phyloP scores from a whole-genome alignment of 2,888 invertebrate genomes.

The Drosophila tripunctata region DNA sequence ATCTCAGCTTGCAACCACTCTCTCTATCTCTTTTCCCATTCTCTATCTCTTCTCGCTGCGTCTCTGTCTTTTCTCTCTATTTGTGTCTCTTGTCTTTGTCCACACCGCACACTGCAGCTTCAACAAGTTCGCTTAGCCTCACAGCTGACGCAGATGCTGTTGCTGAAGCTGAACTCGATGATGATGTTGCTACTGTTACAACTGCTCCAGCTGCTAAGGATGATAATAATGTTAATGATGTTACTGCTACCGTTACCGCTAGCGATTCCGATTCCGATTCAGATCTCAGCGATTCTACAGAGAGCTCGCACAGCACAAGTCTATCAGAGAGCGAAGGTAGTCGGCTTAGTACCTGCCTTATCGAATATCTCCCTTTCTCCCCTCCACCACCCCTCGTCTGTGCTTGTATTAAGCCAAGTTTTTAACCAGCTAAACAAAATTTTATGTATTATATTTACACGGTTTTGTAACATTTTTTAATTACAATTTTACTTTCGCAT shows the following conservation, averaged over 20 bases:
- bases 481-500: not conserved
- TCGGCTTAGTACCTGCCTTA: constrained; percentile 30
- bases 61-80: constrained; percentile 54
- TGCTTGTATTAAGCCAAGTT: constrained; percentile 50
- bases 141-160: constrained; percentile 6
- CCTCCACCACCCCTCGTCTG: not conserved
- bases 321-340: constrained; percentile 80
- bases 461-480: not conserved
- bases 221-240: constrained; percentile 40
- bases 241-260: constrained; percentile 81
- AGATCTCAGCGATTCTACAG: constrained; percentile 85
- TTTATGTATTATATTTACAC: not conserved
- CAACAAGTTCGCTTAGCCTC: constrained; percentile 60
- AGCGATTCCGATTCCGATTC: constrained; percentile 81
- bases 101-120: constrained; percentile 74
- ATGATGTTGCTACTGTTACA: constrained; percentile 22
- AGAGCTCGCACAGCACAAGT: constrained; percentile 84
- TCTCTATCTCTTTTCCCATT: constrained; percentile 16
- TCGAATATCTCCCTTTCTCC: constrained; percentile 1
- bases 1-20: constrained; percentile 31
- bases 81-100: constrained; percentile 73
- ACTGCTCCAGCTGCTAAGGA: constrained; percentile 17
- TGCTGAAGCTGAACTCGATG: constrained; percentile 15
- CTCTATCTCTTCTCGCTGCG: constrained; percentile 35
- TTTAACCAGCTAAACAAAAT: constrained; percentile 29